These are phyloP conservation scores for Carassius gibelio DNA, from an alignment of 2,113 vertebrate genomes.

Conservation along the genomic window DNA sequence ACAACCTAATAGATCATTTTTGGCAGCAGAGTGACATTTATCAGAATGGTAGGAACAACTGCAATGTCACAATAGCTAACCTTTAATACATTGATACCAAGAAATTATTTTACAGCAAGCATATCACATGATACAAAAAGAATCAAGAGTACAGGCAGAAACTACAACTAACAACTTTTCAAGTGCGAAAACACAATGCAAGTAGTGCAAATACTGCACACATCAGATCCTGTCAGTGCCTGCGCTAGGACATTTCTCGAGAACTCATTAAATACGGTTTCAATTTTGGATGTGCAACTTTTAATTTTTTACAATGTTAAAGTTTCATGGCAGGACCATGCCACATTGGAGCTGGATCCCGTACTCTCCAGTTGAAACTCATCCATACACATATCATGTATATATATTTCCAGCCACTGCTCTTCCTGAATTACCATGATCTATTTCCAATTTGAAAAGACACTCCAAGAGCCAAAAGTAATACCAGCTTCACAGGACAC, in stretches of 20 bases:
- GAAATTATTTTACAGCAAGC: neutral
- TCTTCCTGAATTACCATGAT: slow-evolving; percentile 5
- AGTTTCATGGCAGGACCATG: neutral
- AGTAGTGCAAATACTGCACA: neutral
- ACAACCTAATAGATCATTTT: too few species aligned
- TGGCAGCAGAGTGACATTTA: too few species aligned
- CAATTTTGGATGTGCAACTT: neutral
- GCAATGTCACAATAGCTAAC: too few species aligned
- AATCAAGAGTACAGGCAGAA: neutral
- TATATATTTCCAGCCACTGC: neutral
- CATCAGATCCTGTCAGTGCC: neutral
- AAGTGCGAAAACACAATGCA: neutral
- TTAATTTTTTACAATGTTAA: neutral
- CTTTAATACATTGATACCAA: neutral
- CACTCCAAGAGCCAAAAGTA: neutral
- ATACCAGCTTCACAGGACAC: neutral
- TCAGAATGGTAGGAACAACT: too few species aligned
- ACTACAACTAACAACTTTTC: neutral
- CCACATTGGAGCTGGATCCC: neutral
- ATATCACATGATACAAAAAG: too few species aligned
- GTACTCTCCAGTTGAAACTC: neutral
- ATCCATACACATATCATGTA: too few species aligned
- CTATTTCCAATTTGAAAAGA: neutral
- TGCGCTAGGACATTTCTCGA: neutral
- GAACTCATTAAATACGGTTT: neutral